Conservation (phyloP, 2,113 vertebrate genomes). For the Periophthalmus modestus region DNA sequence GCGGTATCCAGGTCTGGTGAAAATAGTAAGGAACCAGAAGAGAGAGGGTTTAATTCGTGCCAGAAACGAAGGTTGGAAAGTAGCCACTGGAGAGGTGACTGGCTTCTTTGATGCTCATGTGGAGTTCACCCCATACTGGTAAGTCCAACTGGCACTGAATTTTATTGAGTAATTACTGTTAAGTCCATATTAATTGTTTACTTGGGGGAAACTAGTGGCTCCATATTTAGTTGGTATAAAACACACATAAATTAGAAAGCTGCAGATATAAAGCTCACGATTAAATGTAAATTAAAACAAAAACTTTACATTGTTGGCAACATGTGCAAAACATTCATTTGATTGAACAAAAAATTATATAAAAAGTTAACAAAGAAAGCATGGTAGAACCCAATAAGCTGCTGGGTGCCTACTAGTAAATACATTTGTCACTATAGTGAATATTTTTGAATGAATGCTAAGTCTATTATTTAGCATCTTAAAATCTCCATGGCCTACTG, state of each 20-base stretch:
- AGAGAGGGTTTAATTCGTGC: constrained; percentile 95
- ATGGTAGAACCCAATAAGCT: too few species aligned
- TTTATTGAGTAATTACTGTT: not conserved
- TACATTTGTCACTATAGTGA: not conserved
- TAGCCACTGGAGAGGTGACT: constrained; percentile 87
- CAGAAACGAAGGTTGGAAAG: constrained; percentile 96
- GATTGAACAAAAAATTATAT: too few species aligned
- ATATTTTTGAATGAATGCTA: not conserved
- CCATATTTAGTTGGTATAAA: not conserved
- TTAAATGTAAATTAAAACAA: not conserved
- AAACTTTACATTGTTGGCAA: not conserved
- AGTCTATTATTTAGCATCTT: not conserved
- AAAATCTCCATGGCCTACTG: too few species aligned
- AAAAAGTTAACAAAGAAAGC: not conserved
- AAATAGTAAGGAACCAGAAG: constrained; percentile 94
- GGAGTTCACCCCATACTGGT: constrained; percentile 97
- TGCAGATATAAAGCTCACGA: not conserved
- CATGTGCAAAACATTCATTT: too few species aligned
- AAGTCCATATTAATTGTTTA: not conserved
- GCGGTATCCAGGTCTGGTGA: constrained; percentile 92
- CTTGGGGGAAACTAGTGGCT: not conserved
- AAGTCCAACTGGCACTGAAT: constrained; percentile 29
- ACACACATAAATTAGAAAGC: not conserved
- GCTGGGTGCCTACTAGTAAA: too few species aligned
- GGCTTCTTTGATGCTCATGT: constrained; percentile 98